phyloP scores from a whole-genome alignment of 2,113 vertebrate species.

The Catharus minimus region DNA sequence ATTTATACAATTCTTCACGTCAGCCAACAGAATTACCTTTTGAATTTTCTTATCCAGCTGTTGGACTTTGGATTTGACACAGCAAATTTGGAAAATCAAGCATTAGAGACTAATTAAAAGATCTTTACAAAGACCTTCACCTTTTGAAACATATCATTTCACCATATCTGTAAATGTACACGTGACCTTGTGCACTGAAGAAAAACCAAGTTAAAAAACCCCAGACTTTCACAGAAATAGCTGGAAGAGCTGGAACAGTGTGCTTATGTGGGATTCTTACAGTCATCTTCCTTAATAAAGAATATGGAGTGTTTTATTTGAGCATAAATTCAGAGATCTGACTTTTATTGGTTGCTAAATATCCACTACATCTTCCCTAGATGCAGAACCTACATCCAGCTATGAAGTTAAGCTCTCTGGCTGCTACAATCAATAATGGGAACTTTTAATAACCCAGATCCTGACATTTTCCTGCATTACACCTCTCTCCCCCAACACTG shows the following conservation, averaged over 20 bases:
- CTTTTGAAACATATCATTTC: background rate
- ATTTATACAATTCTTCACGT: background rate
- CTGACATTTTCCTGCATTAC: background rate
- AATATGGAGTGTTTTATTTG: constrained; percentile 40
- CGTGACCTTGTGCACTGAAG: background rate
- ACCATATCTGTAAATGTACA: background rate
- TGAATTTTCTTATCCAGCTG: background rate
- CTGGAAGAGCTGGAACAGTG: background rate
- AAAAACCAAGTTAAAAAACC: background rate
- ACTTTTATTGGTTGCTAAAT: constrained; percentile 6
- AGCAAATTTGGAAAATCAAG: background rate
- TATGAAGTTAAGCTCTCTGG: background rate
- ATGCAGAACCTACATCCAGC: background rate
- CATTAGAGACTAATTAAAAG: background rate
- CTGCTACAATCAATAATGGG: background rate
- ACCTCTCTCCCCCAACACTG: background rate
- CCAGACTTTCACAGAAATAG: background rate
- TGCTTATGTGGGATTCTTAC: background rate
- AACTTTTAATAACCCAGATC: background rate
- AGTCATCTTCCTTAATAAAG: constrained; percentile 29
- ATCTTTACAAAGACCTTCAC: background rate
- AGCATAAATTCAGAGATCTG: background rate
- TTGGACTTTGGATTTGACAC: background rate
- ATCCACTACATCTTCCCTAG: background rate
- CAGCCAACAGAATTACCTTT: background rate